Evolutionary conservation across 2,888 invertebrate genomes (phyloP), one percentile per base, ranked within the genome.

Genomic region (Neoascia interrupta): DNA sequence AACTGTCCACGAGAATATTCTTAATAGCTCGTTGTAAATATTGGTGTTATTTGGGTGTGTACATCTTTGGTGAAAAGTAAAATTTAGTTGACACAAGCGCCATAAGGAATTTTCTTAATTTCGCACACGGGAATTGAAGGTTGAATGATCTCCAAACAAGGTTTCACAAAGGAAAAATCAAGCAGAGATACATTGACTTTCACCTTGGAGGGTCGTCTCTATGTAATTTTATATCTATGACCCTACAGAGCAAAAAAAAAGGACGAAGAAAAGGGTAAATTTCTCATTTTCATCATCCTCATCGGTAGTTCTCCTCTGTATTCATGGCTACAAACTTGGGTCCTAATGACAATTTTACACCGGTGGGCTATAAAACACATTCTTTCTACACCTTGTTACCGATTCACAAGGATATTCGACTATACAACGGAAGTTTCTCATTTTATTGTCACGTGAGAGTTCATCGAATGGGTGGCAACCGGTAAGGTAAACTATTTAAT

Each of bases 401-500:
- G n/a, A 45, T 43, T 11, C 43, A 21, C 69, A 53, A 45, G 69
- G 26, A 43, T 26, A 11, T 51, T 8, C 39, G n/a, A n/a, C 21
- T 5, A 18, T 36, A 21, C 34, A 28, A 39, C 15, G 31, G 13
- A 49, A 45, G 6, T 19, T 13, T 39, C 43, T 36, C 13, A 6
- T 8, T 31, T 41, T 28, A 11, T 53, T 54, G 18, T 15, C 6
- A 53, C 18, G 15, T 37, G 36, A 5, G 51, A 4, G 10, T 2
- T 28, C 8, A 19, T 19, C 13, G 28, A 11, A n/a, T 51, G 8
- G 36, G 8, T 10, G 49, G 21, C 11, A 39, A 19, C 11, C 10
- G 34, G 19, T 15, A 41, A 21, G n/a, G n/a, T n/a, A n/a, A 41
- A 68, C 66, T 41, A 47, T 74, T 74, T 66, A 47, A 74, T 60